These are phyloP conservation scores for Eurytoma californica DNA, from an alignment of 2,888 invertebrate species.

Conservation along the genomic window DNA sequence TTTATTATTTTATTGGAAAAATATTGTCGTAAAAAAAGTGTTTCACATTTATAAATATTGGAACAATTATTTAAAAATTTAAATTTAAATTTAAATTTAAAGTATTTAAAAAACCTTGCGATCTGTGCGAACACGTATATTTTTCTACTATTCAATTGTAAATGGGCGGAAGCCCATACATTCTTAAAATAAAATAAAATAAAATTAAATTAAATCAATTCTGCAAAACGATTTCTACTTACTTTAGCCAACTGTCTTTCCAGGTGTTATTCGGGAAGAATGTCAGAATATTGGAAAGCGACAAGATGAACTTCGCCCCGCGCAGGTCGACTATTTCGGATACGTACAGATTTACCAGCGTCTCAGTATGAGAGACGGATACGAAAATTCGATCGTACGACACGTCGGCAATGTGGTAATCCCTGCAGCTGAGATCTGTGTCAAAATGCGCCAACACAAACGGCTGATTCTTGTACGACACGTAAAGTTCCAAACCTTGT, in stretches of 20 bases:
- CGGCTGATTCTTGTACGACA: conserved; percentile 84
- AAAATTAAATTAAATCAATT: too few relatives aligned
- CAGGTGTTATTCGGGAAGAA: conserved; percentile 89
- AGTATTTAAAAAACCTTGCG: too few relatives aligned
- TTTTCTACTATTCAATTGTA: too few relatives aligned
- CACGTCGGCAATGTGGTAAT: conserved; percentile 90
- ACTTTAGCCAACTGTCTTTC: conserved; percentile 90
- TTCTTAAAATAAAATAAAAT: too few relatives aligned
- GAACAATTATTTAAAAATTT: too few relatives aligned
- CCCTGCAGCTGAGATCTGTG: conserved; percentile 80
- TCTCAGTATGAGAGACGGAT: conserved; percentile 86
- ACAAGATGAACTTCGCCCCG: conserved; percentile 83
- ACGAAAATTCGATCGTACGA: conserved; percentile 87
- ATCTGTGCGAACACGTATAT: too few relatives aligned
- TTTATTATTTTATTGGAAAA: too few relatives aligned
- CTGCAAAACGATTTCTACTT: conserved; percentile 65
- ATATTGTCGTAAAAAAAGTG: too few relatives aligned
- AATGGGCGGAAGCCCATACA: too few relatives aligned
- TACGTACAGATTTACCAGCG: conserved; percentile 86
- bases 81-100: too few relatives aligned
- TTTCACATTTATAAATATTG: too few relatives aligned
- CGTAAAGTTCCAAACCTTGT: conserved; percentile 81
- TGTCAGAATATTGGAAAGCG: conserved; percentile 87
- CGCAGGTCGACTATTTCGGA: conserved; percentile 83
- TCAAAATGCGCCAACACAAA: conserved; percentile 85